Conservation (phyloP, 37 sponge, comb jelly and placozoan species). For the Mnemiopsis leidyi region DNA sequence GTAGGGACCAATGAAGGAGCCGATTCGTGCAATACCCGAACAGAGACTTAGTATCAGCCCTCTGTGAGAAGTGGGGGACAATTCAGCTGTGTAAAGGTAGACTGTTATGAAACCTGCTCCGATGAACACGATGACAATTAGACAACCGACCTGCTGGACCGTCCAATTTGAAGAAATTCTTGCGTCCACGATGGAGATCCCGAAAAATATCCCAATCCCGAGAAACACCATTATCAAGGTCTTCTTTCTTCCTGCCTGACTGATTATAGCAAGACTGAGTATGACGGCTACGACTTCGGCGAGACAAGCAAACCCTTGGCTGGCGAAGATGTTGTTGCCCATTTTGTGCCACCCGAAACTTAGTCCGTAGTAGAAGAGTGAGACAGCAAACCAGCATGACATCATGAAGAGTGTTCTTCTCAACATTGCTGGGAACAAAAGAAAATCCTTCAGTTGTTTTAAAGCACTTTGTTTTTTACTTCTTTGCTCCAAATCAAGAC, state of each 20-base stretch:
- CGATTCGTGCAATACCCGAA: not conserved
- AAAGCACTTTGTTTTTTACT: not conserved
- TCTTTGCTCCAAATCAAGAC: not conserved
- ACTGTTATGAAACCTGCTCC: not conserved
- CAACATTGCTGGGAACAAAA: not conserved
- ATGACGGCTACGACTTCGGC: not conserved
- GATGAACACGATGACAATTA: not conserved
- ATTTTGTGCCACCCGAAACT: constrained; percentile 51
- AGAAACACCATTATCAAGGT: not conserved
- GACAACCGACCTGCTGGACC: constrained; percentile 5
- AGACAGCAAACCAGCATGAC: not conserved
- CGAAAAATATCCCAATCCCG: not conserved
- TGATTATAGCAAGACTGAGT: not conserved
- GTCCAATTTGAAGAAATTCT: not conserved
- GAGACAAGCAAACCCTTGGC: not conserved
- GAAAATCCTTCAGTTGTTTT: constrained; percentile 15
- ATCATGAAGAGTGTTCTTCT: not conserved
- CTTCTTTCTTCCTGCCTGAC: not conserved
- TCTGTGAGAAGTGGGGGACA: constrained; percentile 28
- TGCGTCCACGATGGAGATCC: not conserved
- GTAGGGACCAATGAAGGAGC: not conserved
- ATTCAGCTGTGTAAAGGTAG: constrained; percentile 6
- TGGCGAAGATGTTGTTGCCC: constrained; percentile 1
- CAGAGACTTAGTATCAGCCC: not conserved
- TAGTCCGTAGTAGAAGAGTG: constrained; percentile 34